Evolutionary conservation across 2,113 vertebrate species (phyloP).

Genomic region (Oxyura jamaicensis): DNA sequence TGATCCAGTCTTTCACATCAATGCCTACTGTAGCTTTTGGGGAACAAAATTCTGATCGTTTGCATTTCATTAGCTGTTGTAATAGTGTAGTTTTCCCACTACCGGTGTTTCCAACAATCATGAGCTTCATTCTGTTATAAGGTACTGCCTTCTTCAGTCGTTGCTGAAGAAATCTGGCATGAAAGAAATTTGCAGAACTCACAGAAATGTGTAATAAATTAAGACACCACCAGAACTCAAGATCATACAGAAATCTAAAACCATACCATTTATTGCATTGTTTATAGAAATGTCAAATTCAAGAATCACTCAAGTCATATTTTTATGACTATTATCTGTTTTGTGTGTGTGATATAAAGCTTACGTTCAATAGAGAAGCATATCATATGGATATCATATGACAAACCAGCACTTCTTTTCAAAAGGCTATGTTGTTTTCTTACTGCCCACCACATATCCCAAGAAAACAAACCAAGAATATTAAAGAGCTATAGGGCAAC

Average conservation of each 20-base stretch:
- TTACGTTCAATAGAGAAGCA: neutral
- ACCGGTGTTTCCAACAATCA: constrained; percentile 90
- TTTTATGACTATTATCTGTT: neutral
- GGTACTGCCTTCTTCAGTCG: constrained; percentile 95
- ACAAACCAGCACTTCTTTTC: neutral
- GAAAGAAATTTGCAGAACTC: neutral
- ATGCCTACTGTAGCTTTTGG: constrained; percentile 78
- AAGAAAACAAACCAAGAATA: neutral
- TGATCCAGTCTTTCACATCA: constrained; percentile 90
- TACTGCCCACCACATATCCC: neutral
- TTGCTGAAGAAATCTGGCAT: constrained; percentile 92
- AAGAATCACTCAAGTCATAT: neutral
- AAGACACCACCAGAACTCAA: neutral
- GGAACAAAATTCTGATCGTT: constrained; percentile 69
- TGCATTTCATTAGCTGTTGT: constrained; percentile 89
- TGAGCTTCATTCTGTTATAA: constrained; percentile 94
- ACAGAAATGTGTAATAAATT: neutral
- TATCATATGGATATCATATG: neutral
- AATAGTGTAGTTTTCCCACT: constrained; percentile 93
- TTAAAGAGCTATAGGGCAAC: neutral
- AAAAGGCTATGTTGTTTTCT: neutral
- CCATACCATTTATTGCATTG: accelerated
- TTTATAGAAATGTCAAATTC: neutral
- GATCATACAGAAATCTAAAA: neutral
- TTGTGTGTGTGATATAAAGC: neutral